Evolutionary conservation across 2,797 vertebrate species (phyloP), one percentile per base, ranked within the genome.

Genomic region (Aldrovandia affinis): DNA sequence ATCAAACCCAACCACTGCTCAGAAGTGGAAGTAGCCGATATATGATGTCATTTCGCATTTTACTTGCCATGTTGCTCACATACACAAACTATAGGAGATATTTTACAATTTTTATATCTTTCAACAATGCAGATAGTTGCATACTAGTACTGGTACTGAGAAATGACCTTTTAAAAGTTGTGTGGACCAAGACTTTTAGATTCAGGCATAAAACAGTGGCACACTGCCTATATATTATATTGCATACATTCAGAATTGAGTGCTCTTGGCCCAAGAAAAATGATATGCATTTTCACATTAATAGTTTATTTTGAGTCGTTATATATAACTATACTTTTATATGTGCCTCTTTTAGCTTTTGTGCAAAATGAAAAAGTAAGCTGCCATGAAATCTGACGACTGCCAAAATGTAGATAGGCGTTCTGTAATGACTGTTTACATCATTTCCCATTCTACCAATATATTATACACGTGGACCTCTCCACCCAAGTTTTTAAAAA

Each of bases 1-100:
- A 94, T 93, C 93, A 93, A 82, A 86, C 82, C 39, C 7, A 47
- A 83, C 86, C 84, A 80, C 83, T 85, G 75, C 70, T 50, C 85
- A 42, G 59, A 78, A 83, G 85, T 85, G 70, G 73, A 57, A 78
- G 84, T 83, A 86, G 87, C 83, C 25, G 36, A 54, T 87, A 80
- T 80, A 82, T 83, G 89, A 85, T 83, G 77, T 86, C 81, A 88
- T 85, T 87, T 89, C 81, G 10, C 81, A 52, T 81, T 87, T 89
- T 84, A 87, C 80, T 77, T 73, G 33, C 54, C 82, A 83, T 84
- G 82, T 84, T 80, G 81, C 59, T 83, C 78, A 81, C 52, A 75
- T 83, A 39, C 47, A 14, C 80, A 68, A 84, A 55, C 75, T 63
- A 61, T 77, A 63, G 44, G 18, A 22, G n/a, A 52, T 83, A 65